Percentiles rank a stretch among this genome's conserved stretches.
These are phyloP conservation scores for Macquaria australasica DNA, from an alignment of 2,113 vertebrate species.

Conservation along the genomic window DNA sequence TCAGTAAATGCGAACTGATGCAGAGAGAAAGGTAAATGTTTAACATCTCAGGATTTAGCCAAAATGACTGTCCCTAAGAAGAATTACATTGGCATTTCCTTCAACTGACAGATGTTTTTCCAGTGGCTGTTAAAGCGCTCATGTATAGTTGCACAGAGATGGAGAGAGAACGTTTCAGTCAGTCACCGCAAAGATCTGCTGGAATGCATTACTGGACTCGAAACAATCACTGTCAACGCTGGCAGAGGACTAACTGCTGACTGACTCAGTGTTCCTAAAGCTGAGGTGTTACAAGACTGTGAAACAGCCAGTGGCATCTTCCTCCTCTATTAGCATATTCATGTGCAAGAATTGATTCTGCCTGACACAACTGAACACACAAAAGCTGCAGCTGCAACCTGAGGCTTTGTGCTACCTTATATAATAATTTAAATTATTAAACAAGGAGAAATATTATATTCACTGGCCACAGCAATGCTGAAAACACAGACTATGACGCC, in stretches of 20 bases:
- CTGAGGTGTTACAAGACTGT: slow-evolving; percentile 62
- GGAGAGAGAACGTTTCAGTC: slow-evolving; percentile 30
- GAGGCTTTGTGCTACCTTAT: slow-evolving; percentile 26
- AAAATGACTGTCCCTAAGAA: neutral
- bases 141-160: slow-evolving; percentile 30
- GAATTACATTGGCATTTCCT: slow-evolving; percentile 14
- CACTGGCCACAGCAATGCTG: neutral
- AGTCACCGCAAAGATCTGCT: slow-evolving; percentile 32
- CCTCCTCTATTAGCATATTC: slow-evolving; percentile 69
- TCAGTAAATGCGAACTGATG: neutral
- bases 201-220: slow-evolving; percentile 46
- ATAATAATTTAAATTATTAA: slow-evolving; percentile 38
- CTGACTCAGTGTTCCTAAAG: slow-evolving; percentile 47
- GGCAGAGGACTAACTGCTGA: slow-evolving; percentile 65
- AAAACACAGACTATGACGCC: neutral
- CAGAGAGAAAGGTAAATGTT: neutral
- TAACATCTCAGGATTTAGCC: neutral
- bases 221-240: slow-evolving; percentile 57
- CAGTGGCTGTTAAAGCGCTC: neutral
- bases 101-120: slow-evolving; percentile 24
- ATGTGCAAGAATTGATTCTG: slow-evolving; percentile 57
- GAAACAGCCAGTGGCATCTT: slow-evolving; percentile 65
- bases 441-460: neutral
- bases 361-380: slow-evolving; percentile 53
- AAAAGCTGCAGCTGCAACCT: slow-evolving; percentile 44